Percentiles rank a stretch among this genome's conserved stretches.
phyloP scores from a whole-genome alignment of 1,140 invertebrate genomes.

The Magallana gigas region DNA sequence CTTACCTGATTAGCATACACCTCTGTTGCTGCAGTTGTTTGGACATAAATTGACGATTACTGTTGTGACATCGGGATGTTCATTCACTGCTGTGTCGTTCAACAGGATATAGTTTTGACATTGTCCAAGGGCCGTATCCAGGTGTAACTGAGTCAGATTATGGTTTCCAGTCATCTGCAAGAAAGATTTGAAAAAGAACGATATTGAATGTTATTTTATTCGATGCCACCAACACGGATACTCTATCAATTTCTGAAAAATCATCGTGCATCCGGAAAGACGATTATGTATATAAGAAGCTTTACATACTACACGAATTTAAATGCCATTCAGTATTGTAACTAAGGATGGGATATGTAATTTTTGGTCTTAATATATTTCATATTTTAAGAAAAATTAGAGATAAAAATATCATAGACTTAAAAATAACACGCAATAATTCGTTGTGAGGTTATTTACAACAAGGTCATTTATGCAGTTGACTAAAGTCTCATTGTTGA shows the following conservation, averaged over 20 bases:
- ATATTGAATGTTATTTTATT: no score
- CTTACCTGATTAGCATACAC: background rate
- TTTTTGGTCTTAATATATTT: no score
- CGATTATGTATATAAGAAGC: no score
- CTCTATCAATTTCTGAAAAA: no score
- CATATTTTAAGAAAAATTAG: no score
- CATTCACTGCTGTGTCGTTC: background rate
- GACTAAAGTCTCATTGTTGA: background rate
- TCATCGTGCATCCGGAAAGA: no score
- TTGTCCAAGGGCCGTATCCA: background rate
- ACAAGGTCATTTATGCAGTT: background rate
- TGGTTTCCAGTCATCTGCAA: background rate
- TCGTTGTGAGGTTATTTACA: background rate
- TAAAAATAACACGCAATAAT: no score
- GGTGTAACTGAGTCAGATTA: background rate
- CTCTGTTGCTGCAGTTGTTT: constrained; percentile 4
- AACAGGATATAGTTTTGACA: background rate
- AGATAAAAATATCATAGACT: no score
- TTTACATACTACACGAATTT: no score
- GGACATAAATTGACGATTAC: background rate
- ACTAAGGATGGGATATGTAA: no score
- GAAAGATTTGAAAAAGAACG: background rate
- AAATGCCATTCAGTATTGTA: no score
- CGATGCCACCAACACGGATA: no score
- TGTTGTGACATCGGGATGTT: background rate